A percentile compares a stretch with the other conserved stretches of the same genome.
Evolutionary conservation across 2,888 invertebrate genomes (phyloP).

Genomic region (Litoditis marina): DNA sequence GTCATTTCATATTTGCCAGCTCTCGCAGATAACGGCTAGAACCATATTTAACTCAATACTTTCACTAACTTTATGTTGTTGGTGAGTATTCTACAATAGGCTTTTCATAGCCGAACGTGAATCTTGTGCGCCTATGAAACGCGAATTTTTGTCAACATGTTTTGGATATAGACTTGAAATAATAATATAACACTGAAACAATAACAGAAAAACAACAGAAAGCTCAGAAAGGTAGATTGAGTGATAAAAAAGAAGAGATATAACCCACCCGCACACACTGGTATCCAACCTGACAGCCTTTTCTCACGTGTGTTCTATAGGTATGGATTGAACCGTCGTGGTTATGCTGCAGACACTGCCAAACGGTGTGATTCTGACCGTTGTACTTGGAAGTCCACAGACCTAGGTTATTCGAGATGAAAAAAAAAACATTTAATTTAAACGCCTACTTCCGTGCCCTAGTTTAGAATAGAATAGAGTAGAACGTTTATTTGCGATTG

Average conservation of each 20-base stretch:
- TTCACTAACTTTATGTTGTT: no score
- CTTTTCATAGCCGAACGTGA: not conserved
- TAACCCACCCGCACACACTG: constrained; percentile 37
- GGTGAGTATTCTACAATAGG: not conserved
- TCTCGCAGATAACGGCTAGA: no score
- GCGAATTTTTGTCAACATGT: no score
- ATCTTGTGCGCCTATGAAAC: no score
- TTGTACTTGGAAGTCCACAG: constrained; percentile 29
- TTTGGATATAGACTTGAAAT: no score
- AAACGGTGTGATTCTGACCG: constrained; percentile 29
- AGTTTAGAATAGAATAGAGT: not conserved
- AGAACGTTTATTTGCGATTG: not conserved
- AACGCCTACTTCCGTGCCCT: no score
- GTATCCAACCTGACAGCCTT: constrained; percentile 38
- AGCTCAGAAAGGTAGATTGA: no score
- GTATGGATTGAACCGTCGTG: constrained; percentile 18
- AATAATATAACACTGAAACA: no score
- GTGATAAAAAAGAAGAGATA: no score
- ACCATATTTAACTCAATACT: no score
- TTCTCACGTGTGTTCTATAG: constrained; percentile 25
- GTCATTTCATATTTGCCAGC: no score
- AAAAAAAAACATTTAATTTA: not conserved
- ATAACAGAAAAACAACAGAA: no score
- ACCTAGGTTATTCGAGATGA: constrained; percentile 5
- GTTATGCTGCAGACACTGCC: constrained; percentile 28